Evolutionary conservation across 2,888 invertebrate genomes (phyloP).

Genomic region (Anagyrus pseudococci): DNA sequence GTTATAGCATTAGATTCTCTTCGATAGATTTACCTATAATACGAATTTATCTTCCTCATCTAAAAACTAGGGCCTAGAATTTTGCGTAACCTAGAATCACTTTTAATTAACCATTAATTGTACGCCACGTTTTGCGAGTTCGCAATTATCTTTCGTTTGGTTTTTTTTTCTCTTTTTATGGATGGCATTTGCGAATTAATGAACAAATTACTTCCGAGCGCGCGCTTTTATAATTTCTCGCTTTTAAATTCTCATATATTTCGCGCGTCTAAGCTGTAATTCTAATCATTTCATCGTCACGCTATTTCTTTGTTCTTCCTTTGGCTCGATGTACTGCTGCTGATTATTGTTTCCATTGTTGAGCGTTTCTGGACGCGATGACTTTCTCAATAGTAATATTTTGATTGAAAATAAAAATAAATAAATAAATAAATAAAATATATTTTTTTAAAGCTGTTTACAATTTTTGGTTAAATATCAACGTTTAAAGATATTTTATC

Average conservation of each 20-base stretch:
- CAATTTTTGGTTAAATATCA: no score
- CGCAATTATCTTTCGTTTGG: no score
- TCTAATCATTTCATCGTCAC: conserved; percentile 40
- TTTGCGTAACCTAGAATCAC: conserved; percentile 44
- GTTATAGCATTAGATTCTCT: conserved; percentile 38
- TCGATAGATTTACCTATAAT: conserved; percentile 39
- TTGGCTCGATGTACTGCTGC: conserved; percentile 51
- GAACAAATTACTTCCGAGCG: background rate
- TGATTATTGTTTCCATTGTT: conserved; percentile 31
- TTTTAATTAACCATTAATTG: conserved; percentile 26
- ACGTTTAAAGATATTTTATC: no score
- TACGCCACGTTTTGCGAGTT: conserved; percentile 16
- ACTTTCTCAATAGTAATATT: no score
- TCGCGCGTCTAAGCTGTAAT: conserved; percentile 9
- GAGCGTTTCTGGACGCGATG: no score
- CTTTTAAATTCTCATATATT: conserved; percentile 4
- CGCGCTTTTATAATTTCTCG: conserved; percentile 5
- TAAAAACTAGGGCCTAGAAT: conserved; percentile 44
- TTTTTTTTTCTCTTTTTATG: conserved; percentile 29
- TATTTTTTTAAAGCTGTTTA: no score
- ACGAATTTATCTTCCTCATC: conserved; percentile 40
- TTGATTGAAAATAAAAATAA: no score
- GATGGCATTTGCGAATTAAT: conserved; percentile 46
- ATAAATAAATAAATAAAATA: no score
- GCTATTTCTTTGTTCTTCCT: conserved; percentile 33